phyloP scores from a whole-genome alignment of 2,888 invertebrate genomes.

The Portevinia maculata region DNA sequence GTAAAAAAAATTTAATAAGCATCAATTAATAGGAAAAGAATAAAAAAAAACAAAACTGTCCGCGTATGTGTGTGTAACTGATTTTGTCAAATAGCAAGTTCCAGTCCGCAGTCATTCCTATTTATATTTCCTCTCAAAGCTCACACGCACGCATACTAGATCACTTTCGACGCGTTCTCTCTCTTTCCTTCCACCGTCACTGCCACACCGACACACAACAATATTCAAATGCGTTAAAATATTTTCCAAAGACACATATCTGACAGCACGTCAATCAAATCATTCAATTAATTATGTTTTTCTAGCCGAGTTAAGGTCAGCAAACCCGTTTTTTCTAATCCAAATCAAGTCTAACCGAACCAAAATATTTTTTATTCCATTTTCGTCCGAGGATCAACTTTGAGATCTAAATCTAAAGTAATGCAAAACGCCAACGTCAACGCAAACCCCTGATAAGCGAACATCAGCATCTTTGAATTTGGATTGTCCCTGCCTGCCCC shows the following conservation, averaged over 20 bases:
- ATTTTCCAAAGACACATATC: conserved; percentile 28
- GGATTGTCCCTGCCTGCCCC: background rate
- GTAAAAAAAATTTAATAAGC: background rate
- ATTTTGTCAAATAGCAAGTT: conserved; percentile 30
- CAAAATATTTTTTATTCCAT: background rate
- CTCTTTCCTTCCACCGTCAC: background rate
- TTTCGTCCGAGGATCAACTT: conserved; percentile 28
- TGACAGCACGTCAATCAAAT: conserved; percentile 66
- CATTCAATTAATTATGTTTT: conserved; percentile 57
- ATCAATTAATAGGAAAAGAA: conserved; percentile 13
- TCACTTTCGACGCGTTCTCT: background rate
- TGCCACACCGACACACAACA: background rate
- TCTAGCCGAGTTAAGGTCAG: conserved; percentile 61
- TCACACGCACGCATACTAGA: background rate
- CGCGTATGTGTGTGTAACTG: conserved; percentile 16
- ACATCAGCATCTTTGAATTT: conserved; percentile 17
- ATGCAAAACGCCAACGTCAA: conserved; percentile 22
- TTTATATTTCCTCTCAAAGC: conserved; percentile 35
- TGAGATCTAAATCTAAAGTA: conserved; percentile 6
- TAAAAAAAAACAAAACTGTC: conserved; percentile 16
- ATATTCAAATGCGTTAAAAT: conserved; percentile 1
- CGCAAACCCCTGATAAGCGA: conserved; percentile 35
- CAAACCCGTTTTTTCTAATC: conserved; percentile 52
- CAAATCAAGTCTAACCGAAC: background rate
- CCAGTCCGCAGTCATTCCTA: conserved; percentile 42